Percentiles rank a stretch among this genome's conserved stretches.
phyloP scores from a whole-genome alignment of 1,140 invertebrate species.

The Camponotus pennsylvanicus region DNA sequence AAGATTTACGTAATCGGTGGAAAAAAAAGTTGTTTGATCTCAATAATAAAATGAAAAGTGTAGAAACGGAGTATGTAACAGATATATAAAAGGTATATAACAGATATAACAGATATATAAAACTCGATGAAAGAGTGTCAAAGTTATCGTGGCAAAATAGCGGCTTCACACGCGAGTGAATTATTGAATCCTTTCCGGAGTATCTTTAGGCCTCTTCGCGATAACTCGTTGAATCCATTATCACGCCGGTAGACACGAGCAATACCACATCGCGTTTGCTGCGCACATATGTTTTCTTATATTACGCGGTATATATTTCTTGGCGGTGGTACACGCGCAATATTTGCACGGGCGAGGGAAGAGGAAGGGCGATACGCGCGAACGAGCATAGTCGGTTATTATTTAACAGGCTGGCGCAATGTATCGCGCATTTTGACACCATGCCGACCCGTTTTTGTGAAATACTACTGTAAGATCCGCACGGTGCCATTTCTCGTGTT shows the following conservation, averaged over 20 bases:
- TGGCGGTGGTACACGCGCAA: slow-evolving; percentile 44
- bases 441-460: slow-evolving; percentile 52
- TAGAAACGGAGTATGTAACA: background rate
- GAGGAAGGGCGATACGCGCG: slow-evolving; percentile 1
- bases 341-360: slow-evolving; percentile 37
- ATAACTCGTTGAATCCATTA: slow-evolving; percentile 58
- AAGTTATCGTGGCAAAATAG: slow-evolving; percentile 14
- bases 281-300: slow-evolving; percentile 52
- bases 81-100: too few species aligned
- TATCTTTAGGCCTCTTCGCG: slow-evolving; percentile 11
- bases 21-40: slow-evolving; percentile 20
- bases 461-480: slow-evolving; percentile 52
- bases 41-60: slow-evolving; percentile 3
- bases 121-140: background rate
- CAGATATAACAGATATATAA: background rate
- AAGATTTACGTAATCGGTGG: slow-evolving; percentile 5
- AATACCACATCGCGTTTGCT: background rate
- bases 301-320: slow-evolving; percentile 52
- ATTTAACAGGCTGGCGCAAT: slow-evolving; percentile 59
- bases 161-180: background rate
- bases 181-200: background rate
- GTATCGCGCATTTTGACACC: slow-evolving; percentile 62
- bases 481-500: slow-evolving; percentile 41
- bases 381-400: slow-evolving; percentile 50
- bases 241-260: slow-evolving; percentile 33